Percentiles rank a stretch among this genome's conserved stretches.
Evolutionary conservation across 2,797 vertebrate genomes (phyloP).

Genomic region (Tarsius wallacei): DNA sequence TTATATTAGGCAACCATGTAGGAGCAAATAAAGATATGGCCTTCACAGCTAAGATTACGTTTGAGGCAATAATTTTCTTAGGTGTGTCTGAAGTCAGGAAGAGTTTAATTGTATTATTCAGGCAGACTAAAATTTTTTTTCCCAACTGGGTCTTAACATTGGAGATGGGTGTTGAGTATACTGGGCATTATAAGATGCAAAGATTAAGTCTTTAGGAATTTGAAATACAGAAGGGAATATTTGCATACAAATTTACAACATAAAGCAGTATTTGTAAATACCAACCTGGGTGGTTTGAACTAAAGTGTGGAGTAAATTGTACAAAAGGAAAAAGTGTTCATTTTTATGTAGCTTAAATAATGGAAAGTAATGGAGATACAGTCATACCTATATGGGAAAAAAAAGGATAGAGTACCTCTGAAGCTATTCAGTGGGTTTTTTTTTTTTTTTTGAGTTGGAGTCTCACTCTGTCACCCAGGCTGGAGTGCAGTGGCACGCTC

Average conservation of each 20-base stretch:
- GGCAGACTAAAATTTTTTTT: neutral
- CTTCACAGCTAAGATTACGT: neutral
- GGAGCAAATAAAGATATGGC: conserved; percentile 59
- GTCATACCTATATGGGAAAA: neutral
- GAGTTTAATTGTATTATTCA: conserved; percentile 34
- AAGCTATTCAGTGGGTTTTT: neutral
- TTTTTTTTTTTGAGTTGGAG: too few species aligned
- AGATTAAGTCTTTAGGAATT: conserved; percentile 52
- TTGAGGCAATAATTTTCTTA: conserved; percentile 71
- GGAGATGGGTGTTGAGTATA: neutral
- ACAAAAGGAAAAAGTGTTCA: conserved; percentile 27
- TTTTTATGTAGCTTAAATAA: conserved; percentile 31
- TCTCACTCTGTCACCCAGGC: too few species aligned
- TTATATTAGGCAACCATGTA: conserved; percentile 20
- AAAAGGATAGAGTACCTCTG: neutral
- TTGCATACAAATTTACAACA: conserved; percentile 41
- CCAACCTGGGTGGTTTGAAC: neutral
- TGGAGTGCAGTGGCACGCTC: too few species aligned
- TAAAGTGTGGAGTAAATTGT: conserved; percentile 56
- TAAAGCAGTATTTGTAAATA: conserved; percentile 57
- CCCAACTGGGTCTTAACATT: neutral
- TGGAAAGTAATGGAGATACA: neutral
- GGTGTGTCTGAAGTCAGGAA: conserved; percentile 60
- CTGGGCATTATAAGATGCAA: neutral
- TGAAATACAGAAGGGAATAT: conserved; percentile 12